Percentiles rank a stretch among this genome's conserved stretches.
Conservation (phyloP, 2,797 vertebrate genomes). For the Apodemus agrarius region DNA sequence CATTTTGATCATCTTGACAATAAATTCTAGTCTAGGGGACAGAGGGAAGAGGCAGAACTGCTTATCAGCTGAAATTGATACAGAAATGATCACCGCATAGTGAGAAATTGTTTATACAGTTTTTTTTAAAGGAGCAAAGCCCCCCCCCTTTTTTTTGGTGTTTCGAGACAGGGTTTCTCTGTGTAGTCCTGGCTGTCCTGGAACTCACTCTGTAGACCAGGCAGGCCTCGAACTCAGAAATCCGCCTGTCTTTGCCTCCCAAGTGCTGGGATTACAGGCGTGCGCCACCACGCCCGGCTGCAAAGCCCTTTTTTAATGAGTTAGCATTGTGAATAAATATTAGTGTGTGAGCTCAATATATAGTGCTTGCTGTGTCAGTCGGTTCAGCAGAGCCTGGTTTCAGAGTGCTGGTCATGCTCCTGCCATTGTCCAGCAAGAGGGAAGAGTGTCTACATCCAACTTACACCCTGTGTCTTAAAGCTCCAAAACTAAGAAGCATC, state of each 20-base stretch:
- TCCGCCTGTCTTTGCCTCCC: too few species aligned
- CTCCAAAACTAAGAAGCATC: neutral
- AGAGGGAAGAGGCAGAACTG: neutral
- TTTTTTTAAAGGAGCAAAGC: neutral
- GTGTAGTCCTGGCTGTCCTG: too few species aligned
- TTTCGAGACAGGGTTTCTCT: too few species aligned
- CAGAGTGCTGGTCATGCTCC: neutral
- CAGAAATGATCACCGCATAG: neutral
- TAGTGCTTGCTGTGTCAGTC: neutral
- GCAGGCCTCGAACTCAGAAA: too few species aligned
- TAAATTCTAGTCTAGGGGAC: neutral
- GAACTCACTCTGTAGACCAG: too few species aligned
- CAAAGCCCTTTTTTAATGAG: neutral
- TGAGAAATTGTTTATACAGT: neutral
- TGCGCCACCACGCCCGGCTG: too few species aligned
- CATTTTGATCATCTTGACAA: neutral
- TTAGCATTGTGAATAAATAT: neutral
- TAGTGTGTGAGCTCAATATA: neutral
- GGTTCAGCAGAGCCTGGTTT: neutral
- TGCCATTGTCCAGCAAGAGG: neutral
- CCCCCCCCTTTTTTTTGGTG: too few species aligned
- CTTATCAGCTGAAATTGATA: neutral
- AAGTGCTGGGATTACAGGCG: too few species aligned
- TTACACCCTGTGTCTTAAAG: neutral
- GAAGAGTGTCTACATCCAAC: neutral